Evolutionary conservation across 1,140 invertebrate genomes (phyloP).

Genomic region (Conus betulinus): DNA sequence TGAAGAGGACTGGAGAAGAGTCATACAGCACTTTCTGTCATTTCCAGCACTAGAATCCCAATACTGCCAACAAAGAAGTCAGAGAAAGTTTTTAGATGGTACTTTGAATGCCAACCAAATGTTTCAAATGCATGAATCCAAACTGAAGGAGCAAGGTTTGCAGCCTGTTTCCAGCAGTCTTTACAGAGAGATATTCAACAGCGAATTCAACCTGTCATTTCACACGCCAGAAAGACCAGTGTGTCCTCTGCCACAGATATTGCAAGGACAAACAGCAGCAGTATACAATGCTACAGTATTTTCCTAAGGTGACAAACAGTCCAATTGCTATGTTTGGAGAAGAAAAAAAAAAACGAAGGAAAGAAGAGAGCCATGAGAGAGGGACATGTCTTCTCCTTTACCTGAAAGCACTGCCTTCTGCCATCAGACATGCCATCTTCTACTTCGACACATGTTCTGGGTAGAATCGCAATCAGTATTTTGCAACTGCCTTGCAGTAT

Average conservation of each 20-base stretch:
- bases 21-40: constrained; percentile 43
- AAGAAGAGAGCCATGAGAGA: constrained; percentile 33
- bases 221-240: constrained; percentile 50
- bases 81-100: constrained; percentile 36
- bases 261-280: background rate
- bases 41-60: constrained; percentile 47
- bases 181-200: constrained; percentile 45
- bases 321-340: constrained; percentile 4
- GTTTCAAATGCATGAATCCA: constrained; percentile 42
- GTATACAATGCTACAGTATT: constrained; percentile 49
- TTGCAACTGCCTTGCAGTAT: background rate
- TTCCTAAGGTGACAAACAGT: constrained; percentile 12
- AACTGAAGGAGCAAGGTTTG: constrained; percentile 11
- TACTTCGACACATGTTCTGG: background rate
- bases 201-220: constrained; percentile 49
- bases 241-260: constrained; percentile 32
- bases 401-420: too few relatives aligned
- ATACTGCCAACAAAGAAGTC: constrained; percentile 41
- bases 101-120: constrained; percentile 43
- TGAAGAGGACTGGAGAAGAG: background rate
- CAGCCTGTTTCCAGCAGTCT: constrained; percentile 12
- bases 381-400: constrained; percentile 23
- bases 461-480: background rate
- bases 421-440: background rate
- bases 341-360: too few relatives aligned